phyloP scores from a whole-genome alignment of 2,113 vertebrate genomes.

The Pelvicachromis taeniatus region DNA sequence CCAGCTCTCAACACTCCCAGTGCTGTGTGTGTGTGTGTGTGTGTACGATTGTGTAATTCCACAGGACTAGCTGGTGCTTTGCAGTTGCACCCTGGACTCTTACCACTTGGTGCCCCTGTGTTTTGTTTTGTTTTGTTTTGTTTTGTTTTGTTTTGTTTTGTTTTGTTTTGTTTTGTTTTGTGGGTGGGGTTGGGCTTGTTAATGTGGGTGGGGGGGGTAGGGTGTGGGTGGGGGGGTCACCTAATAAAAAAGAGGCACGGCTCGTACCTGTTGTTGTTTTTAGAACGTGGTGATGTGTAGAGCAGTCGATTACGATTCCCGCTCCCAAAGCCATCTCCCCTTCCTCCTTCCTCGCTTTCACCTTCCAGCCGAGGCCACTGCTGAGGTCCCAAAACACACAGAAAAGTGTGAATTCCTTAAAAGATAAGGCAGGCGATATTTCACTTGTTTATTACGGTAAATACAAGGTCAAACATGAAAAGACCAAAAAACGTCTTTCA shows the following conservation, averaged over 20 bases:
- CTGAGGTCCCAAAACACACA: background rate
- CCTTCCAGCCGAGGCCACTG: background rate
- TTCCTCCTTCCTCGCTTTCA: background rate
- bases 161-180: background rate
- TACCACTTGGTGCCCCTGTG: conserved; percentile 48
- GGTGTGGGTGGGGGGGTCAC: conserved; percentile 14
- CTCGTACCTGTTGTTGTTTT: conserved; percentile 66
- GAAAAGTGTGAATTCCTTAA: background rate
- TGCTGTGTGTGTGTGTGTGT: conserved; percentile 22
- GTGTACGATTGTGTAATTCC: conserved; percentile 31
- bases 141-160: background rate
- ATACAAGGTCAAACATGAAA: background rate
- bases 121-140: background rate
- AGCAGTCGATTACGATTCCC: conserved; percentile 61
- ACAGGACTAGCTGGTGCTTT: conserved; percentile 51
- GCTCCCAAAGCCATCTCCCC: conserved; percentile 57
- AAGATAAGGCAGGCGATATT: background rate
- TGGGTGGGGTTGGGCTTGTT: background rate
- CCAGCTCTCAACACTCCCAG: conserved; percentile 62
- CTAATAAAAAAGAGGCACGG: conserved; percentile 52
- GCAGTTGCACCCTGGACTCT: conserved; percentile 56
- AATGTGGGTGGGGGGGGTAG: background rate
- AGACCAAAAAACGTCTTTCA: background rate
- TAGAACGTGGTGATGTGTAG: conserved; percentile 71
- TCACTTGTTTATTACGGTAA: background rate